Conservation (phyloP, 2,797 vertebrate genomes). For the Neomorphus geoffroyi region DNA sequence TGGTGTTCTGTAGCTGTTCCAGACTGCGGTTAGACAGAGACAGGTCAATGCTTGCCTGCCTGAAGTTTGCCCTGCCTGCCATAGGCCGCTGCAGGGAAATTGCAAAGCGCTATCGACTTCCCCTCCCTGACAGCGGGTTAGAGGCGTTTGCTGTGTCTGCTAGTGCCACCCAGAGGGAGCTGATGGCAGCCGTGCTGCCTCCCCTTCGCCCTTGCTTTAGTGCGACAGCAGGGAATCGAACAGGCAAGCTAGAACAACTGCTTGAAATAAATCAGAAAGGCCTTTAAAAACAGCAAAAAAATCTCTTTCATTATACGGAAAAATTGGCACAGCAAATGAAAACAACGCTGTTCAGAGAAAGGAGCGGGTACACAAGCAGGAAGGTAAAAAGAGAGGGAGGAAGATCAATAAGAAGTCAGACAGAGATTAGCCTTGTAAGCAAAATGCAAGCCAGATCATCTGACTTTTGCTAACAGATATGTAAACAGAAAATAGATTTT, state of each 20-base stretch:
- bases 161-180: conserved; percentile 62
- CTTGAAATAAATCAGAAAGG: neutral
- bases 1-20: neutral
- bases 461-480: neutral
- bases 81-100: neutral
- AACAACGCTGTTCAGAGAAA: neutral
- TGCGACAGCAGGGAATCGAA: neutral
- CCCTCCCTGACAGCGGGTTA: neutral
- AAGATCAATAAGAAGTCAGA: neutral
- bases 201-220: neutral
- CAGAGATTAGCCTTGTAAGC: neutral
- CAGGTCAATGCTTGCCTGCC: neutral
- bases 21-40: neutral
- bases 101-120: neutral
- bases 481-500: neutral
- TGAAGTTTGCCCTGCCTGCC: neutral
- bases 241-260: neutral
- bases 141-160: neutral
- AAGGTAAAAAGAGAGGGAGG: neutral
- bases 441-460: neutral
- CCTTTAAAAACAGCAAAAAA: neutral
- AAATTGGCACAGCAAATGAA: neutral
- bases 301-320: neutral
- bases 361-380: neutral
- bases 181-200: neutral